phyloP scores from a whole-genome alignment of 1,140 invertebrate species.

The Oedothorax gibbosus region DNA sequence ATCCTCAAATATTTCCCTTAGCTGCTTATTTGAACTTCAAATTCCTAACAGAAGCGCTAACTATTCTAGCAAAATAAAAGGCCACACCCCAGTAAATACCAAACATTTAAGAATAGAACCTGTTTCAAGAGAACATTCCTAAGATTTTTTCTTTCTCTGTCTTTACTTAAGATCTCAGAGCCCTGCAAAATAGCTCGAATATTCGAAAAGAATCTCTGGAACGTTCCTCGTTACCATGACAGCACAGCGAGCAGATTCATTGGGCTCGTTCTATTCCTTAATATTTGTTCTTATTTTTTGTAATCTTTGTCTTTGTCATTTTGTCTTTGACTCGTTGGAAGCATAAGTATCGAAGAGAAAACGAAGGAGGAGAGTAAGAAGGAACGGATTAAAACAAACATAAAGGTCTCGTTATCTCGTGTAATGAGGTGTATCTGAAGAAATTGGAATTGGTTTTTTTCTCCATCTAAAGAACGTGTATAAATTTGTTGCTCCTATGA shows the following conservation, averaged over 20 bases:
- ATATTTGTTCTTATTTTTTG: constrained; percentile 13
- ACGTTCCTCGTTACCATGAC: constrained; percentile 21
- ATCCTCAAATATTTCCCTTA: neutral
- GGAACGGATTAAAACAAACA: constrained; percentile 49
- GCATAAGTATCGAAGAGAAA: constrained; percentile 15
- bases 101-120: constrained; percentile 9
- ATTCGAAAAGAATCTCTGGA: constrained; percentile 16
- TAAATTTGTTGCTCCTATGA: too few species aligned
- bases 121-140: constrained; percentile 26
- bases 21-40: neutral
- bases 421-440: constrained; percentile 33
- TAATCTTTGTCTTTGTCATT: constrained; percentile 24
- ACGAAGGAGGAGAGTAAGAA: constrained; percentile 17
- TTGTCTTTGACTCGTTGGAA: constrained; percentile 14
- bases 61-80: neutral
- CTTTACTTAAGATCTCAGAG: constrained; percentile 34
- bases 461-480: too few species aligned
- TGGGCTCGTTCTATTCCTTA: constrained; percentile 1
- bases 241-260: constrained; percentile 41
- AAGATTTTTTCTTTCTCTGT: constrained; percentile 23
- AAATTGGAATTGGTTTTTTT: constrained; percentile 6
- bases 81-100: constrained; percentile 13
- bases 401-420: constrained; percentile 33
- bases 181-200: constrained; percentile 15
- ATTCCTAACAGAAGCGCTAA: constrained; percentile 24